Evolutionary conservation across 2,113 vertebrate species (phyloP).

Genomic region (Eclectus roratus): DNA sequence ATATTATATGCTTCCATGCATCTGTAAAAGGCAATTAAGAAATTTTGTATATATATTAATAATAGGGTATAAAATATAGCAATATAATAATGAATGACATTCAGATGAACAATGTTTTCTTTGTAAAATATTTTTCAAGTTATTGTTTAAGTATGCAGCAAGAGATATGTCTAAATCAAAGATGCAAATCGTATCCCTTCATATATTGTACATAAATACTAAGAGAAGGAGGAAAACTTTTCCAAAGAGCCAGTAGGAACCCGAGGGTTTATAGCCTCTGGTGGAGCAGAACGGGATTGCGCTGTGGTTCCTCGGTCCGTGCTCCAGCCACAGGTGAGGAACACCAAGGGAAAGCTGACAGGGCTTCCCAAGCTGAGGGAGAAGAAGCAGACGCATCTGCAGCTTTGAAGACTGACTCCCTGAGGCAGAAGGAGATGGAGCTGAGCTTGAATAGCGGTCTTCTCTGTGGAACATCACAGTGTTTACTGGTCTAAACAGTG

Average conservation of each 20-base stretch:
- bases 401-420: slow-evolving; percentile 33
- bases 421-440: slow-evolving; percentile 7
- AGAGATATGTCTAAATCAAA: slow-evolving; percentile 70
- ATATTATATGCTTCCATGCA: slow-evolving; percentile 73
- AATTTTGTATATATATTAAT: slow-evolving; percentile 81
- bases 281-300: slow-evolving; percentile 12
- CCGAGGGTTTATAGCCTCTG: slow-evolving; percentile 4
- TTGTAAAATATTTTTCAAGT: slow-evolving; percentile 74
- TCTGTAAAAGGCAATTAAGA: slow-evolving; percentile 78
- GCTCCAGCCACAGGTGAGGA: slow-evolving; percentile 6
- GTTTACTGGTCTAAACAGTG: slow-evolving; percentile 62
- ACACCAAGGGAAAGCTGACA: not conserved
- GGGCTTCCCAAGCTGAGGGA: not conserved
- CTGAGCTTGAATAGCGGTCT: slow-evolving; percentile 37
- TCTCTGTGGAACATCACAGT: slow-evolving; percentile 47
- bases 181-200: slow-evolving; percentile 63
- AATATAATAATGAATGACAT: slow-evolving; percentile 76
- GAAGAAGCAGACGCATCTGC: slow-evolving; percentile 39
- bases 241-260: slow-evolving; percentile 44
- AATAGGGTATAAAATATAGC: slow-evolving; percentile 78
- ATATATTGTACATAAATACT: slow-evolving; percentile 61
- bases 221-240: slow-evolving; percentile 52
- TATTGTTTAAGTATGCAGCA: slow-evolving; percentile 74
- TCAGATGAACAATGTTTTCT: slow-evolving; percentile 71
- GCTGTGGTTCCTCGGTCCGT: not conserved